A percentile compares a stretch with the other conserved stretches of the same genome.
Conservation (phyloP, 2,797 vertebrate species). For the Callimico goeldii region DNA sequence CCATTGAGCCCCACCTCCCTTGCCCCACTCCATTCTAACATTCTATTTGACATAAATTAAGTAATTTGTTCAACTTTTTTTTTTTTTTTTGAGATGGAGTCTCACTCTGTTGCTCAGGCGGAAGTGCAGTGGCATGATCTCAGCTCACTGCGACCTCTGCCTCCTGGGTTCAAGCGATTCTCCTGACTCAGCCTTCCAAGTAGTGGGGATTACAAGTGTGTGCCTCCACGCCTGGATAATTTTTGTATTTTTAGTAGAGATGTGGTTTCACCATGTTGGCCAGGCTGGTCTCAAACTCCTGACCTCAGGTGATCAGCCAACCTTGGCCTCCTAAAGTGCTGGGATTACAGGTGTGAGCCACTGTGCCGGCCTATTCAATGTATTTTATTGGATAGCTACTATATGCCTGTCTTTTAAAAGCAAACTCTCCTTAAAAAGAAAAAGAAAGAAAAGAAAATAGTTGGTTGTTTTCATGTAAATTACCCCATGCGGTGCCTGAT, state of each 20-base stretch:
- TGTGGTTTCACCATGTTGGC: not conserved
- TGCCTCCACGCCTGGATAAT: not conserved
- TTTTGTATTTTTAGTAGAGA: not conserved
- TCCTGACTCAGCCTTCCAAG: not conserved
- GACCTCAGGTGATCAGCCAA: not conserved
- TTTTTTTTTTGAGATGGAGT: not conserved
- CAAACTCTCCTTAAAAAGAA: not conserved
- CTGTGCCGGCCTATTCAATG: not conserved
- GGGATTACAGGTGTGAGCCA: not conserved
- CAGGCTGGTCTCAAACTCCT: not conserved
- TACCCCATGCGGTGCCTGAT: not conserved
- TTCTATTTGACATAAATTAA: not conserved
- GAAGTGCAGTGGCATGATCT: not conserved
- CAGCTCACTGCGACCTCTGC: not conserved
- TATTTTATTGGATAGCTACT: not conserved
- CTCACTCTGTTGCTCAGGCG: not conserved
- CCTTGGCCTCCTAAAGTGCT: not conserved
- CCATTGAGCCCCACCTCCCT: not conserved
- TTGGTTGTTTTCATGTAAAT: not conserved
- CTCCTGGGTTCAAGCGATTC: not conserved
- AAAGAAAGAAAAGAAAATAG: not conserved
- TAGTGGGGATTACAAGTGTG: not conserved
- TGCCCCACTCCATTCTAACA: not conserved
- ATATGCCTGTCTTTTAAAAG: not conserved
- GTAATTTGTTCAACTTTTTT: not conserved